Evolutionary conservation across 2,113 vertebrate genomes (phyloP), one percentile per base, ranked within the genome.

Genomic region (Xiphophorus maculatus): DNA sequence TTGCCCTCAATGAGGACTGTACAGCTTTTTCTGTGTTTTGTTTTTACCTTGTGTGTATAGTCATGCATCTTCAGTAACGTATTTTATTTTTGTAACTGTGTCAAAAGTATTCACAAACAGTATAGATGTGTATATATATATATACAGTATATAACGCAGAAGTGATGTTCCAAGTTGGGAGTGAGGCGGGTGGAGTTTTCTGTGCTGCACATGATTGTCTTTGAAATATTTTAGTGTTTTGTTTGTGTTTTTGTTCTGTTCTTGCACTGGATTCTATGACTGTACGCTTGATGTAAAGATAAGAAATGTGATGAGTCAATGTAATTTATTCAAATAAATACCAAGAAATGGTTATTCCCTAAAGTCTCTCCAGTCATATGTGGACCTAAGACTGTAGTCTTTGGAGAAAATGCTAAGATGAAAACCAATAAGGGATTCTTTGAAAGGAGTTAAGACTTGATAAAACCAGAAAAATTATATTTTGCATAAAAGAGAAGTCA

Each of bases 1-100:
- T 94, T 98, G 95, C 96, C 97, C 96, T 98, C 97, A 97, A 91
- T 98, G 97, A 98, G 96, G 96, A 98, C 95, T 96, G 92, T 94
- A 93, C 94, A 95, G 92, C 91, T 91, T 93, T 94, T 90, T 91
- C 27, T 42, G 35, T 94, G 91, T 86, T 90, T 90, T 86, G 51
- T 92, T 88, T 96, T 95, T 93, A 93, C 93, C 94, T 91, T 89
- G 91, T 96, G 95, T 95, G 90, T 93, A 92, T 88, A 94, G 93
- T 96, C 89, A 91, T 85, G 90, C 96, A 95, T 90, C 92, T 94
- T 95, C 89, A 92, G 93, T 95, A 92, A 86, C 76, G 93, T 95
- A 92, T 92, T 91, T 94, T 95, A 95, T 95, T 95, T 95, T 95
- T 94, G 93, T 95, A 96, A 95, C 79, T 85, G 93, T 95, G 92